Evolutionary conservation across 2,888 invertebrate species (phyloP).

Genomic region (Idaea straminata): DNA sequence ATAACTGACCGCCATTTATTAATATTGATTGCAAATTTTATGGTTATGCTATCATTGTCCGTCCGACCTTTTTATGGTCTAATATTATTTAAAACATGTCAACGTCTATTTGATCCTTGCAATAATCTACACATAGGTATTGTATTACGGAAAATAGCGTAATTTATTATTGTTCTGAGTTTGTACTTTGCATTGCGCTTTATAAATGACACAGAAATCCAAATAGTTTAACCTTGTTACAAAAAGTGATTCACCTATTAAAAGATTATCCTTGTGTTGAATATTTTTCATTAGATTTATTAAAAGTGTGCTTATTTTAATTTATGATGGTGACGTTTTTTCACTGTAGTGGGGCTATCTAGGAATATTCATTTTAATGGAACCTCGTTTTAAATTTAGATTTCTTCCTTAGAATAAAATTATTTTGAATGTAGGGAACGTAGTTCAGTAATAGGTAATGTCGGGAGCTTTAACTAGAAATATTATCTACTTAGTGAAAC

Average conservation of each 20-base stretch:
- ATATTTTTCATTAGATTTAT: conserved; percentile 7
- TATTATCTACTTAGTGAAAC: conserved; percentile 53
- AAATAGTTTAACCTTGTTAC: conserved; percentile 30
- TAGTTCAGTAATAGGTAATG: conserved; percentile 21
- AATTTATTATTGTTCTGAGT: conserved; percentile 29
- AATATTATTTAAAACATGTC: conserved; percentile 18
- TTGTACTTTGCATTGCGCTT: conserved; percentile 22
- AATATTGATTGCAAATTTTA: conserved; percentile 69
- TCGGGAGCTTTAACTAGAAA: conserved; percentile 45
- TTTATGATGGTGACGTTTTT: not conserved
- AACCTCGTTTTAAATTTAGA: not conserved
- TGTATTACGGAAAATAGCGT: conserved; percentile 38
- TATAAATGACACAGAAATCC: conserved; percentile 31
- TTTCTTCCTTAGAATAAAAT: not conserved
- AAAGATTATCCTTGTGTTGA: conserved; percentile 18
- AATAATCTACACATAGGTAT: conserved; percentile 19
- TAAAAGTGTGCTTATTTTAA: not conserved
- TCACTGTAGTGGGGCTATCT: not conserved
- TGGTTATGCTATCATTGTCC: conserved; percentile 55
- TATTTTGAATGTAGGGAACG: not conserved
- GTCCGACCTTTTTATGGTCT: conserved; percentile 51
- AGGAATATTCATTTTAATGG: not conserved
- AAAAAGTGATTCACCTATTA: conserved; percentile 27
- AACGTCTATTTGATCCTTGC: conserved; percentile 17
- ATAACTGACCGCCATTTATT: conserved; percentile 50